Percentiles rank a stretch among this genome's conserved stretches.
Evolutionary conservation across 2,888 invertebrate species (phyloP).

Genomic region (Leptinotarsa peninsularis): DNA sequence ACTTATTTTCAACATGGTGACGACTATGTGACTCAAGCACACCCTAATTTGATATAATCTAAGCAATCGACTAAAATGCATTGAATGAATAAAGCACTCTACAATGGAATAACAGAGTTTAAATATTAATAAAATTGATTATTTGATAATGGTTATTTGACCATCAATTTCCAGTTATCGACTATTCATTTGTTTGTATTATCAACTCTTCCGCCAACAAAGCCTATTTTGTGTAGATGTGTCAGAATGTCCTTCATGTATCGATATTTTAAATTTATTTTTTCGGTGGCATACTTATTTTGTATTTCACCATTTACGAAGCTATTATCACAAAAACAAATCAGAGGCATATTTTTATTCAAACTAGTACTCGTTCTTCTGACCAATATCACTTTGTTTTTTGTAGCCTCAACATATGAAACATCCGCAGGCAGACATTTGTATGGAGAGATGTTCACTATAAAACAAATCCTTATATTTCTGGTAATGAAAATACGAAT

Average conservation of each 20-base stretch:
- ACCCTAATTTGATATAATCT: too few species aligned
- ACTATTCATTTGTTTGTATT: too few species aligned
- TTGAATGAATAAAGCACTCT: too few species aligned
- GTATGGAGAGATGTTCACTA: not conserved
- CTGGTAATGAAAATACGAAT: not conserved
- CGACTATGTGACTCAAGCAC: too few species aligned
- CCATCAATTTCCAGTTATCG: too few species aligned
- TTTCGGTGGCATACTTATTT: not conserved
- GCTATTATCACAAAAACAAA: not conserved
- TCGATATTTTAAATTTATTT: not conserved
- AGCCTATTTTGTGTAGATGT: too few species aligned
- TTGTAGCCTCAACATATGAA: not conserved
- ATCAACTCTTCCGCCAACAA: too few species aligned
- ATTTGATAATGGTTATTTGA: too few species aligned
- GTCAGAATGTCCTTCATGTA: not conserved
- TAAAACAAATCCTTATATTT: not conserved
- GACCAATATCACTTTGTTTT: not conserved
- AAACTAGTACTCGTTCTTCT: not conserved
- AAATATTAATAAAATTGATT: too few species aligned
- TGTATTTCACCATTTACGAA: not conserved
- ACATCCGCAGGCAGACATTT: not conserved
- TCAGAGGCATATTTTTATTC: not conserved
- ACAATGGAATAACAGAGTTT: too few species aligned
- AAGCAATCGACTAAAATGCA: too few species aligned
- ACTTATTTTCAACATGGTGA: too few species aligned